Conservation (phyloP, 2,888 invertebrate species). For the Troides helena region DNA sequence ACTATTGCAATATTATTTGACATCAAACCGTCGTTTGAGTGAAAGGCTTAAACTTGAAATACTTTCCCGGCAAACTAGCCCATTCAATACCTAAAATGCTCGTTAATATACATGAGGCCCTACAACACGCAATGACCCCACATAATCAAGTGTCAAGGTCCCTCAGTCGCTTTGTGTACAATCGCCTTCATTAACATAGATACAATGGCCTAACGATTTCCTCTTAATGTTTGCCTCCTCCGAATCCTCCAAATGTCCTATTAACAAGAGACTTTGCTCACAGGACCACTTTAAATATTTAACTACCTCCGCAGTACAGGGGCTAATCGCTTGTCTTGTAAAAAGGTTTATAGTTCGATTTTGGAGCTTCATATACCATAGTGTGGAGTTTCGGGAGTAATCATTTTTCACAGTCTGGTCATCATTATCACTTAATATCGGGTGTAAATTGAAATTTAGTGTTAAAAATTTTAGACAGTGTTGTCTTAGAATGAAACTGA, state of each 20-base stretch:
- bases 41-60: slow-evolving; percentile 6
- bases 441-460: too few relatives aligned
- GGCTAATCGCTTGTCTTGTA: neutral
- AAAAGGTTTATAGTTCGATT: neutral
- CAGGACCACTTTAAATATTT: neutral
- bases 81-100: slow-evolving; percentile 10
- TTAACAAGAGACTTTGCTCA: too few relatives aligned
- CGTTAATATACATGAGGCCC: slow-evolving; percentile 24
- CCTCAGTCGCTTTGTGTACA: slow-evolving; percentile 4
- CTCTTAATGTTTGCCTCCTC: neutral
- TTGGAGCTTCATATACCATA: too few relatives aligned
- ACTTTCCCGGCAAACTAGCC: slow-evolving; percentile 7
- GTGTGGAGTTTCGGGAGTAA: too few relatives aligned
- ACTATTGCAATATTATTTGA: neutral
- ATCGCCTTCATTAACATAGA: neutral
- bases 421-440: too few relatives aligned
- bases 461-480: too few relatives aligned
- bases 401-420: too few relatives aligned
- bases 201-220: neutral
- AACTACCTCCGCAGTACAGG: neutral
- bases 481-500: too few relatives aligned
- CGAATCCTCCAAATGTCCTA: too few relatives aligned
- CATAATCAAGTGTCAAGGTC: slow-evolving; percentile 15
- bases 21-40: slow-evolving; percentile 4
- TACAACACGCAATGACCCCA: slow-evolving; percentile 13